Percentiles rank a stretch among this genome's conserved stretches.
Evolutionary conservation across 2,888 invertebrate species (phyloP).

Genomic region (Epistrophella euchroma): DNA sequence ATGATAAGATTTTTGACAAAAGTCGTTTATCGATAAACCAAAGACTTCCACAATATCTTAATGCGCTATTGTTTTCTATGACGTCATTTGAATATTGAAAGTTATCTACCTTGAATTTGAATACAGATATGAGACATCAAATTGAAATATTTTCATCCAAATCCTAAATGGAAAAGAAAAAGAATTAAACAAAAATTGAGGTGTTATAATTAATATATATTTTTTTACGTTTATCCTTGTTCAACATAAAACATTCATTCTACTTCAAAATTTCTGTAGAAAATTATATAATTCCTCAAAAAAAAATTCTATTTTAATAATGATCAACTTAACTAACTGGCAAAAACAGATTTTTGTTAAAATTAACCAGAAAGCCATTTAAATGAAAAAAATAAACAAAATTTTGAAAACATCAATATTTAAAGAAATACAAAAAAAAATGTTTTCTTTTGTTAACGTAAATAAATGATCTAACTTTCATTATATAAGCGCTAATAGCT

Average conservation of each 20-base stretch:
- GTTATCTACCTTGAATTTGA: no score
- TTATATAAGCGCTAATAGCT: conserved; percentile 26
- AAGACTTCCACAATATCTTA: no score
- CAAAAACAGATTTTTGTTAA: not conserved
- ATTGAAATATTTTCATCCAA: no score
- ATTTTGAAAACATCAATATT: not conserved
- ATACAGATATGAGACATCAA: no score
- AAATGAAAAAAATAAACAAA: not conserved
- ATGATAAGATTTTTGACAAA: no score
- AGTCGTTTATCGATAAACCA: no score
- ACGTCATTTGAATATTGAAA: no score
- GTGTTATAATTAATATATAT: conserved; percentile 40
- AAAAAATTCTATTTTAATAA: conserved; percentile 1
- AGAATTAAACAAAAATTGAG: not conserved
- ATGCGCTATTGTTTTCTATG: no score
- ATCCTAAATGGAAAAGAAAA: no score
- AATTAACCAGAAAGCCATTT: not conserved
- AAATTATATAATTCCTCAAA: conserved; percentile 53
- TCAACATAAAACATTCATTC: conserved; percentile 49
- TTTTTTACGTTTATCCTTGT: conserved; percentile 53
- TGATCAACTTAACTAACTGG: not conserved
- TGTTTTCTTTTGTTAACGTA: not conserved
- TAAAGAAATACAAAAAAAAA: not conserved
- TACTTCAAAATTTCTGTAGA: conserved; percentile 34
- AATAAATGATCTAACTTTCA: conserved; percentile 1